Evolutionary conservation across 2,888 invertebrate genomes (phyloP).

Genomic region (Gryllus longicercus): DNA sequence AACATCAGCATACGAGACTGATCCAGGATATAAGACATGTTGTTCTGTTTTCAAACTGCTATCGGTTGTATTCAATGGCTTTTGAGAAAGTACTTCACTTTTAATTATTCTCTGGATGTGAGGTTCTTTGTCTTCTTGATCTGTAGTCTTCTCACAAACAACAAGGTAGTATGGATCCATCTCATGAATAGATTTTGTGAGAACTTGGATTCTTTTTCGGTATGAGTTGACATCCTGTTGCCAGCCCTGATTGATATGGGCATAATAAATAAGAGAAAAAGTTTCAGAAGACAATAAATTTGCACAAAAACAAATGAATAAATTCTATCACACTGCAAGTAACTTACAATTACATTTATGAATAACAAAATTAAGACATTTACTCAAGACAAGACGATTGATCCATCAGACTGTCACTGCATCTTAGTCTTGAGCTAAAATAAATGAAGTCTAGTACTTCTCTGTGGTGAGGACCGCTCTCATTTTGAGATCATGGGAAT

Average conservation of each 20-base stretch:
- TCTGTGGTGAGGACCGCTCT: slow-evolving; percentile 22
- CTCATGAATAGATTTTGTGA: slow-evolving; percentile 67
- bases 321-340: too few relatives aligned
- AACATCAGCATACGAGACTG: slow-evolving; percentile 63
- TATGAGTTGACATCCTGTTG: slow-evolving; percentile 61
- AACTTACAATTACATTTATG: too few relatives aligned
- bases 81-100: slow-evolving; percentile 50
- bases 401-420: too few relatives aligned
- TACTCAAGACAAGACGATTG: too few relatives aligned
- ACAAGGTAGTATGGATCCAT: slow-evolving; percentile 67
- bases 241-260: slow-evolving; percentile 54
- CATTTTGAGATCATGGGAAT: slow-evolving; percentile 26
- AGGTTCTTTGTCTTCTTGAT: slow-evolving; percentile 26
- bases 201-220: slow-evolving; percentile 67
- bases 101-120: slow-evolving; percentile 30
- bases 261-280: too few relatives aligned
- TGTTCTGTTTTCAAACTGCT: background rate
- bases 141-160: slow-evolving; percentile 29
- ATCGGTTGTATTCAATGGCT: slow-evolving; percentile 22
- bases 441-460: slow-evolving; percentile 23
- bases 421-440: background rate
- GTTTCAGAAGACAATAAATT: too few relatives aligned
- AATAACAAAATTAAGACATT: too few relatives aligned
- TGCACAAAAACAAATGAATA: too few relatives aligned
- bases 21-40: slow-evolving; percentile 6